Conservation (phyloP, 2,113 vertebrate genomes). For the Ovibos moschatus region DNA sequence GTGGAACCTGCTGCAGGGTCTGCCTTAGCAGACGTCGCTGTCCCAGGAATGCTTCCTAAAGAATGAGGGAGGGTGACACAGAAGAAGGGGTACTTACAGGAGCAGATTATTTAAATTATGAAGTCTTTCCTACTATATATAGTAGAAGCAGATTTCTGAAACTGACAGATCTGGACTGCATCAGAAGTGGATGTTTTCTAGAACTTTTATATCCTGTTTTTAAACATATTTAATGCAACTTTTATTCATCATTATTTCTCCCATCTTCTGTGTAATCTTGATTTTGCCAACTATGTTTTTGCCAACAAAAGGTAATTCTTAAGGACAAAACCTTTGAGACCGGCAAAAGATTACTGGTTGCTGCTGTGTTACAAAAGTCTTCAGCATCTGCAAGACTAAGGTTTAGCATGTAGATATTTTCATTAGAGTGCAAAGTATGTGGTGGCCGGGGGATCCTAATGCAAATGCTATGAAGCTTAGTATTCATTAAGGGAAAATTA, state of each 20-base stretch:
- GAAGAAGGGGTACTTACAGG: not conserved
- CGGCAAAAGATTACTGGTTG: not conserved
- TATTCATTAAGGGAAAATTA: constrained; percentile 4
- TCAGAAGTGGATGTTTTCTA: not conserved
- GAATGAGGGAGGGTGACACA: not conserved
- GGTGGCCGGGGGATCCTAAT: not conserved
- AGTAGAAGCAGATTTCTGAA: not conserved
- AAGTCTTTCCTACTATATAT: not conserved
- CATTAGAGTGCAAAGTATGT: constrained; percentile 14
- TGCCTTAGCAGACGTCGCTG: not conserved
- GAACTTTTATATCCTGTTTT: not conserved
- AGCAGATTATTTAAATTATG: not conserved
- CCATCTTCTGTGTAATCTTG: not conserved
- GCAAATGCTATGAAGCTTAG: not conserved
- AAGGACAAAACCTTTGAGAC: not conserved
- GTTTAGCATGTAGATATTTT: not conserved
- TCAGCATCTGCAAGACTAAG: not conserved
- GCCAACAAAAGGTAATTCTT: constrained; percentile 13
- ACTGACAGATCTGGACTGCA: not conserved
- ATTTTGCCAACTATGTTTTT: not conserved
- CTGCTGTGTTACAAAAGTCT: constrained; percentile 1
- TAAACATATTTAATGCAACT: not conserved
- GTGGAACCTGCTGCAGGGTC: not conserved
- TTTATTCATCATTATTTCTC: not conserved
- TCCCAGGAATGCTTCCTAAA: not conserved